phyloP scores from a whole-genome alignment of 2,888 invertebrate species.

The Drosophila anomalata region DNA sequence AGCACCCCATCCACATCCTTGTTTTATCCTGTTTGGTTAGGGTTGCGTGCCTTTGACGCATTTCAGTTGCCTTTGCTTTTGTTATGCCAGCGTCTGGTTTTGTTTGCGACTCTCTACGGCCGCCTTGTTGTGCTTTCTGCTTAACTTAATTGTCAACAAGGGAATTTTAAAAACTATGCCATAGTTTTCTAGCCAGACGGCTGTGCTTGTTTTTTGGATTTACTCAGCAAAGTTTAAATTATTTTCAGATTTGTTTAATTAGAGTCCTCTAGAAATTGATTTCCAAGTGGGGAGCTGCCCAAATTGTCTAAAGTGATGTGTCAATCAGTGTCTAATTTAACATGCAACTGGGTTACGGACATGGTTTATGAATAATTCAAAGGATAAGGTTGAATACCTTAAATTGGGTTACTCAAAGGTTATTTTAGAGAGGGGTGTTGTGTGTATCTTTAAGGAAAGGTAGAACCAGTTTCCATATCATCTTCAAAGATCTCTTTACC shows the following conservation, averaged over 20 bases:
- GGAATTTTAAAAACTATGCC: constrained; percentile 71
- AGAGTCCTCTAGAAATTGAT: constrained; percentile 56
- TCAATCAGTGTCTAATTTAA: constrained; percentile 62
- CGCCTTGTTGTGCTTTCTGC: constrained; percentile 46
- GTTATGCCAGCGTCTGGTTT: constrained; percentile 46
- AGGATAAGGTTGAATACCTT: neutral
- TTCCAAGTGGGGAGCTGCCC: constrained; percentile 57
- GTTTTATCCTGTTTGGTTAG: constrained; percentile 46
- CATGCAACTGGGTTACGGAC: constrained; percentile 39
- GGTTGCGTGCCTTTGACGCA: constrained; percentile 74
- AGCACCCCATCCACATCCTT: constrained; percentile 1
- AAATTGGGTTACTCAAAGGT: neutral
- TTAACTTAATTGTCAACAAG: constrained; percentile 79
- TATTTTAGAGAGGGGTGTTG: neutral
- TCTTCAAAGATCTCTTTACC: neutral
- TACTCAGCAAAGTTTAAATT: constrained; percentile 75
- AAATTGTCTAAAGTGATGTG: constrained; percentile 31
- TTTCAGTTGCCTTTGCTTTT: constrained; percentile 52
- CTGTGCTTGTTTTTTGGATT: constrained; percentile 59
- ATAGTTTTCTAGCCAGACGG: constrained; percentile 48
- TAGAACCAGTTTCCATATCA: too few species aligned
- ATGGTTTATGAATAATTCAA: constrained; percentile 43
- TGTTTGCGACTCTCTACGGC: constrained; percentile 2
- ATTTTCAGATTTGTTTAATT: constrained; percentile 79
- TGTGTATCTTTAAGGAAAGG: too few species aligned